Percentiles rank a stretch among this genome's conserved stretches.
Conservation (phyloP, 2,113 vertebrate genomes). For the Sander lucioperca region DNA sequence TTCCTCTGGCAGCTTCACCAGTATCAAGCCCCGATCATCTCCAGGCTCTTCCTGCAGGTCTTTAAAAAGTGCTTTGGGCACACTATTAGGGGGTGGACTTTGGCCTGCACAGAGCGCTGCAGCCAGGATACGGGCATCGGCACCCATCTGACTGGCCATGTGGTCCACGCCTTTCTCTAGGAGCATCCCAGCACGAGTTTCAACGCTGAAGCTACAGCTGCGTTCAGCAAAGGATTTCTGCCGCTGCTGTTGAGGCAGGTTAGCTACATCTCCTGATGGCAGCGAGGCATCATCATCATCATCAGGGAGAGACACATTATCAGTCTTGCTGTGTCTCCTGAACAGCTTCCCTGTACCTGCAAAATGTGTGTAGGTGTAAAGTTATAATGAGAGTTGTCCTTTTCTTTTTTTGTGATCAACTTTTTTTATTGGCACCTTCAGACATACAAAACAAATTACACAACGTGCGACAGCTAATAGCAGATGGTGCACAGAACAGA, state of each 20-base stretch:
- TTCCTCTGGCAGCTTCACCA: slow-evolving; percentile 75
- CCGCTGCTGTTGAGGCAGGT: slow-evolving; percentile 88
- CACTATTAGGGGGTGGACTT: slow-evolving; percentile 61
- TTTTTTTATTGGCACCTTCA: too few relatives aligned
- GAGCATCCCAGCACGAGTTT: slow-evolving; percentile 92
- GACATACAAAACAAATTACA: too few relatives aligned
- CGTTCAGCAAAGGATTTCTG: slow-evolving; percentile 92
- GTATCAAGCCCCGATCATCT: slow-evolving; percentile 52
- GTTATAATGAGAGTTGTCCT: not conserved
- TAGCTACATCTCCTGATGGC: slow-evolving; percentile 71
- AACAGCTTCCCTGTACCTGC: slow-evolving; percentile 82
- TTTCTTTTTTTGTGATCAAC: too few relatives aligned
- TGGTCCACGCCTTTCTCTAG: slow-evolving; percentile 91
- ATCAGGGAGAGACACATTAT: slow-evolving; percentile 82
- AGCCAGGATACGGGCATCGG: slow-evolving; percentile 94
- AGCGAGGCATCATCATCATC: slow-evolving; percentile 58
- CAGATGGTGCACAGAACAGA: too few relatives aligned
- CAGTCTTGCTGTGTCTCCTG: slow-evolving; percentile 81
- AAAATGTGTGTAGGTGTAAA: not conserved
- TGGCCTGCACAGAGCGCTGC: slow-evolving; percentile 87
- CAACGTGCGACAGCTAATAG: too few relatives aligned
- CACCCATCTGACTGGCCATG: slow-evolving; percentile 93
- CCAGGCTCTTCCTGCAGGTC: slow-evolving; percentile 72
- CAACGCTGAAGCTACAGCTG: slow-evolving; percentile 95
- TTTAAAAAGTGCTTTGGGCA: slow-evolving; percentile 79